phyloP scores from a whole-genome alignment of 2,797 vertebrate species.

The Tadarida brasiliensis region DNA sequence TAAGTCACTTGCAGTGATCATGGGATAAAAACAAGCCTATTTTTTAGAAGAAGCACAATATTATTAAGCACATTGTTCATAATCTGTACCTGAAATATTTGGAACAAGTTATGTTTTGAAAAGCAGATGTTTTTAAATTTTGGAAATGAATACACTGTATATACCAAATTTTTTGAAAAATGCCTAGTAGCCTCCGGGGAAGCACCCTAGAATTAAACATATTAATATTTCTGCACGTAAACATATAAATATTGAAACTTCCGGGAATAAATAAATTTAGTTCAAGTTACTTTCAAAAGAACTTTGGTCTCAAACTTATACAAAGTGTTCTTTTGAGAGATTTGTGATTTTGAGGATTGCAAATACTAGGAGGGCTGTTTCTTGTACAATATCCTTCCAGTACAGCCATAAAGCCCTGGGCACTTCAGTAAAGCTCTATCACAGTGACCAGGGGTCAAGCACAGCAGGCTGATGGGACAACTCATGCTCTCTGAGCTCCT shows the following conservation, averaged over 20 bases:
- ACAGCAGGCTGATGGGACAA: background rate
- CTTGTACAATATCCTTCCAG: background rate
- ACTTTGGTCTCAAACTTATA: background rate
- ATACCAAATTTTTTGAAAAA: background rate
- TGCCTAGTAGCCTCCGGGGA: background rate
- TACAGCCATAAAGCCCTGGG: background rate
- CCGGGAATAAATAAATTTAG: background rate
- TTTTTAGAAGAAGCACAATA: background rate
- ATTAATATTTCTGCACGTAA: slow-evolving; percentile 32
- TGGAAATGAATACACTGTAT: background rate
- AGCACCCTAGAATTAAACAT: background rate
- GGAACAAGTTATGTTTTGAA: background rate
- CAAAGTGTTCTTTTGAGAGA: background rate
- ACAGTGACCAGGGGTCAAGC: background rate
- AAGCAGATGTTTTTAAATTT: background rate
- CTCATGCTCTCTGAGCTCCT: background rate
- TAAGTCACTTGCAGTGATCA: background rate
- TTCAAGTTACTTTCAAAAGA: background rate
- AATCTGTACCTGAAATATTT: background rate
- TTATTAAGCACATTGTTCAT: background rate
- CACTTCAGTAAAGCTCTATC: background rate
- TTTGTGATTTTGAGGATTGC: background rate
- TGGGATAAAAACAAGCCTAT: background rate
- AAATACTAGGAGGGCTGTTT: background rate
- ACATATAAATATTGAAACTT: background rate